These are phyloP conservation scores for Pediacus dermestoides DNA, from an alignment of 2,888 invertebrate genomes.

Conservation along the genomic window DNA sequence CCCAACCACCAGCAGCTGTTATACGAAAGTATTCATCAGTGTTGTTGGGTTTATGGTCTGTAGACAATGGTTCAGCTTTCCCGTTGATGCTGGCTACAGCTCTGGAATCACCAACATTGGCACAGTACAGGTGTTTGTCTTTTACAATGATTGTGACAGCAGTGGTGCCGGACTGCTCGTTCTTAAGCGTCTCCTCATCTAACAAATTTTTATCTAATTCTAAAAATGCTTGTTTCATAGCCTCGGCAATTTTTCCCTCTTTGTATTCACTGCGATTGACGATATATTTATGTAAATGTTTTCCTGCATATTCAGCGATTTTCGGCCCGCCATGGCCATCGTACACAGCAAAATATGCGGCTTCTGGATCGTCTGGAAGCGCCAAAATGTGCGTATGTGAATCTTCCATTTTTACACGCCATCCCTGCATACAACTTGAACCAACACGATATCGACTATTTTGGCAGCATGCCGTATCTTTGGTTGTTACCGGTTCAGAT, in stretches of 20 bases:
- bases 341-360: slow-evolving; percentile 94
- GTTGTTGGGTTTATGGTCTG: slow-evolving; percentile 95
- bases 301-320: slow-evolving; percentile 86
- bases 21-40: slow-evolving; percentile 79
- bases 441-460: slow-evolving; percentile 74
- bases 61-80: slow-evolving; percentile 69
- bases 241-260: slow-evolving; percentile 78
- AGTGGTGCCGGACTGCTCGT: slow-evolving; percentile 93
- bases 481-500: slow-evolving; percentile 92
- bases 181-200: slow-evolving; percentile 79
- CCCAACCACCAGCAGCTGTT: slow-evolving; percentile 93
- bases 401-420: slow-evolving; percentile 99
- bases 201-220: slow-evolving; percentile 92
- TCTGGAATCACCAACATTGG: slow-evolving; percentile 96
- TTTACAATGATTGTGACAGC: slow-evolving; percentile 84
- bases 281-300: slow-evolving; percentile 90
- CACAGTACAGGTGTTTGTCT: slow-evolving; percentile 84
- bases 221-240: slow-evolving; percentile 74
- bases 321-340: slow-evolving; percentile 86
- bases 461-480: slow-evolving; percentile 78
- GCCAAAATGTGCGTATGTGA: slow-evolving; percentile 95
- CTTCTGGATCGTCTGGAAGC: slow-evolving; percentile 86
- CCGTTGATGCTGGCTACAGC: slow-evolving; percentile 88
- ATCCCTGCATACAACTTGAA: slow-evolving; percentile 99
- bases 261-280: slow-evolving; percentile 78